Evolutionary conservation across 2,113 vertebrate species (phyloP), one percentile per base, ranked within the genome.

Genomic region (Piaya cayana): DNA sequence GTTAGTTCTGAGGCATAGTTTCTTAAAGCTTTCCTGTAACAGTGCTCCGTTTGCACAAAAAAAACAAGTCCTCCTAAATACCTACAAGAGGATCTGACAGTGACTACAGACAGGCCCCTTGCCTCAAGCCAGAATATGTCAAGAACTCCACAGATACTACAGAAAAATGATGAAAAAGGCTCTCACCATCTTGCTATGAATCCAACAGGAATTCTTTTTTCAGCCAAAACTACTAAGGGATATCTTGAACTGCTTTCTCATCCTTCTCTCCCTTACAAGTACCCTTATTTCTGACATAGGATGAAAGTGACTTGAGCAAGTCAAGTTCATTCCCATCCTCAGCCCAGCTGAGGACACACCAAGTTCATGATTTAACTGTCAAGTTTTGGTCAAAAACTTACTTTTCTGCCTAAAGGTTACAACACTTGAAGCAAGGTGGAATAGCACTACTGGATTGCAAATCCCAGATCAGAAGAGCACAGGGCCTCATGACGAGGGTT

Each of bases 61-160:
- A 5, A 68, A 29, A 42, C 0, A 0, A 15, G 30, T 8, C 26
- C 20, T 43, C 21, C 21, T 13, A 75, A 37, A 17, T 49, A 23
- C 32, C 72, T n/a, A 0, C 30, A 29, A 43, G 2, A 22, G n/a
- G 25, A 14, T 26, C 45, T 56, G 49, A 52, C 45, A 60, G 39
- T 18, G 23, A 30, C 58, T 47, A 32, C 5, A 27, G 30, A 32
- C 5, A 27, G 30, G 50, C 21, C 23, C 47, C 70, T 67, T 69
- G 42, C 23, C 47, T 65, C 56, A 26, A 37, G 42, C 23, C 6
- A 2, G 30, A 17, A 82, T 65, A 47, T 1, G 2, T 39, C 32
- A n/a, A 67, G 27, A 6, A 88, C 26, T 0, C 2, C 8, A 49
- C 11, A 58, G 34, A 67, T 11, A 20, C 25, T 53, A 43, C 6